Base-by-base conservation (phyloP, 1,140 invertebrate genomes). In the Cotesia chilonis region DNA sequence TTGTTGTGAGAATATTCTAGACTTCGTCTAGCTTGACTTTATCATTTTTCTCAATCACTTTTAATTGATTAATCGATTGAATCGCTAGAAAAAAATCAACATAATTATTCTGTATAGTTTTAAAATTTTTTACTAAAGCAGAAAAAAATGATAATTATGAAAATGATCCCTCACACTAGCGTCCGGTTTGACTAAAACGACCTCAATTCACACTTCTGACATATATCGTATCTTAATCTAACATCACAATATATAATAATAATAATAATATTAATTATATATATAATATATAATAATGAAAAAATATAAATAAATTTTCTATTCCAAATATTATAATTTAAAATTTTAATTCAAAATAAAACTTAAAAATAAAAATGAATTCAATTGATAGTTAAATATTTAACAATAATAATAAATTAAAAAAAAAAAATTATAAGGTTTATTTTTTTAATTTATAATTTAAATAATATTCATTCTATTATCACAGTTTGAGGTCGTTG, bases 401-500 rank as follows among this genome's bases (percentile, higher is more conserved):
- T 4, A n/a, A 66, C 35, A 47, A 37, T 17, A 41, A 47, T 52
- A 65, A 66, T 12, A 66, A 66, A 41, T n/a, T 2, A 47, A 66
- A 52, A 66, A 47, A 66, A 47, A 66, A 47, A 41, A 14, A 14
- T 12, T 9, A 66, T 12, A 20, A 38, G 17, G 17, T 17, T 17
- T 17, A 17, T 12, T 41, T 35, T 66, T 10, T 66, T 66, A 61
- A 52, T 63, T 51, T 28, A 64, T 20, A 60, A 38, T 51, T 83
- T 82, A 82, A 86, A 84, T 84, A 83, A 84, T 84, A 85, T 81
- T 84, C 82, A 84, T 85, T 83, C 79, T 85, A 80, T 84, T 87
- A 87, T 87, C 85, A 87, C 85, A 87, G 85, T 78, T 81, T 85
- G 85, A 86, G 82, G 82, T 85, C 83, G 84, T 85, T 84, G 85